phyloP scores from a whole-genome alignment of 2,797 vertebrate genomes.

The Spinus olivaceus region DNA sequence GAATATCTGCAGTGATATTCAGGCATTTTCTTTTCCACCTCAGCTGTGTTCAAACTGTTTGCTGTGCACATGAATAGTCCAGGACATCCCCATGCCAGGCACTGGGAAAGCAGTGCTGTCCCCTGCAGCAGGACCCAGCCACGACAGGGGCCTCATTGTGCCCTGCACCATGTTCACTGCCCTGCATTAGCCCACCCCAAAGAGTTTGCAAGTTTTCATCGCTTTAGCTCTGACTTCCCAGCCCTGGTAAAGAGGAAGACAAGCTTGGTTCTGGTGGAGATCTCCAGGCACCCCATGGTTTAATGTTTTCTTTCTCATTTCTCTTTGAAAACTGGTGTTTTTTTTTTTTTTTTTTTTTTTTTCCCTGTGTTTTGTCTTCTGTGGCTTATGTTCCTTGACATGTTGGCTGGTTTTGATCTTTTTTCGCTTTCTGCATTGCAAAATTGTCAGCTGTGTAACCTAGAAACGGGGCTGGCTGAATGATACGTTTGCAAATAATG shows the following conservation, averaged over 20 bases:
- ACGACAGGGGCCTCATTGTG: fast-evolving
- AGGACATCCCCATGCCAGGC: not conserved
- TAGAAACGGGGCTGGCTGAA: conserved; percentile 49
- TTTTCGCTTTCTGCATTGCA: conserved; percentile 54
- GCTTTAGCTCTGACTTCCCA: not conserved
- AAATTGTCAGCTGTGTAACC: conserved; percentile 63
- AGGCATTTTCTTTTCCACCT: not conserved
- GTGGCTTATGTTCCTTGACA: conserved; percentile 62
- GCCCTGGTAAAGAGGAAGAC: not conserved
- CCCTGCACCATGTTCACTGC: fast-evolving
- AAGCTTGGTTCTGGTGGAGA: not conserved
- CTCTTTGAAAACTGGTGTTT: conserved; percentile 26
- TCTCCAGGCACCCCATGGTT: conserved; percentile 10
- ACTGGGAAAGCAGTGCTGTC: not conserved
- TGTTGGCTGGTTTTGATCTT: conserved; percentile 68
- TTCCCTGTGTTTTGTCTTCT: conserved; percentile 44
- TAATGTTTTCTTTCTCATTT: conserved; percentile 41
- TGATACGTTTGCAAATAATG: conserved; percentile 58
- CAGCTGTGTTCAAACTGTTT: not conserved
- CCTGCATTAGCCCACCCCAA: not conserved
- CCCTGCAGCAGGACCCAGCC: not conserved
- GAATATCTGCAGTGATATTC: not conserved
- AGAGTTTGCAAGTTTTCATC: not conserved
- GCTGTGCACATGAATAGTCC: not conserved
- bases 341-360: not conserved